Conservation (phyloP, 2,113 vertebrate genomes). For the Phaethon lepturus region DNA sequence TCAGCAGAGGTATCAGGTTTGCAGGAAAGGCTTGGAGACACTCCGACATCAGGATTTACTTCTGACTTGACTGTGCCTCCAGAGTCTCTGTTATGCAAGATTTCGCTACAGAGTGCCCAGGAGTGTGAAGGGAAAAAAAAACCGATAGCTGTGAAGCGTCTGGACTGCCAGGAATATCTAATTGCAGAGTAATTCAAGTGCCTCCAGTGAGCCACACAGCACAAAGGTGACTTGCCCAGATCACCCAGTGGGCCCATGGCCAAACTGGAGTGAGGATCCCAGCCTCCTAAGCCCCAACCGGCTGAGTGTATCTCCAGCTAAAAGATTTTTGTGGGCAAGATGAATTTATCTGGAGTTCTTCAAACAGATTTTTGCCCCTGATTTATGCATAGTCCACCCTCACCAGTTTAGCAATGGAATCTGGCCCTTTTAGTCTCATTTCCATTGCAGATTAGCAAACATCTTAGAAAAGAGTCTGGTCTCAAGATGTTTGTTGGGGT, state of each 20-base stretch:
- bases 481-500: constrained; percentile 39
- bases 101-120: neutral
- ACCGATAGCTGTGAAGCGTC: neutral
- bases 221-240: neutral
- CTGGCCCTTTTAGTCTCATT: neutral
- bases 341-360: neutral
- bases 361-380: neutral
- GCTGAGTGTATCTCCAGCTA: neutral
- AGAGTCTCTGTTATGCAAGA: constrained; percentile 1
- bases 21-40: neutral
- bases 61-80: neutral
- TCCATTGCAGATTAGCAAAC: neutral
- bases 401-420: neutral
- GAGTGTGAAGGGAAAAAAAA: neutral
- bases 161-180: constrained; percentile 4
- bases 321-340: neutral
- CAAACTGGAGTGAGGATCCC: neutral
- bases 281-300: neutral
- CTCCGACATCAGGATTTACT: neutral
- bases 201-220: neutral
- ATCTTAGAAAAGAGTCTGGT: neutral
- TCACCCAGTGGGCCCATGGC: neutral
- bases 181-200: neutral
- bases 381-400: neutral
- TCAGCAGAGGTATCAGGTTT: neutral